These are phyloP conservation scores for Drosophila varians DNA, from an alignment of 1,140 invertebrate species.

Conservation along the genomic window DNA sequence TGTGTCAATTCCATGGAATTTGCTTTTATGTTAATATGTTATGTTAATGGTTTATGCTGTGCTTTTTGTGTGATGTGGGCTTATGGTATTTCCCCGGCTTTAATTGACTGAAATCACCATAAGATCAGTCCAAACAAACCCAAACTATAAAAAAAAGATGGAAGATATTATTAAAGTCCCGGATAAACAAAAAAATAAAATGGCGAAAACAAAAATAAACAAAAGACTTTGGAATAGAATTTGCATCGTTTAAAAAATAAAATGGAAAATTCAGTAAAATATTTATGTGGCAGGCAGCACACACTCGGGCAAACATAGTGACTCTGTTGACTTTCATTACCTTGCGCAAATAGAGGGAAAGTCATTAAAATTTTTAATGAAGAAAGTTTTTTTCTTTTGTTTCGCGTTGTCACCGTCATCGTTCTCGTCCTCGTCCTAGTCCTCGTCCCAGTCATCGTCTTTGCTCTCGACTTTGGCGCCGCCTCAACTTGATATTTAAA, in stretches of 20 bases:
- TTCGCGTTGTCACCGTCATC: slow-evolving; percentile 47
- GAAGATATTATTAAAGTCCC: slow-evolving; percentile 11
- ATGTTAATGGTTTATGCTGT: too few relatives aligned
- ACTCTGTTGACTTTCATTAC: slow-evolving; percentile 77
- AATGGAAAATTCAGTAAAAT: slow-evolving; percentile 10
- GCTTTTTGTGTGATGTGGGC: slow-evolving; percentile 15
- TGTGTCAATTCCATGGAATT: slow-evolving; percentile 34
- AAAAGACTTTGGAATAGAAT: slow-evolving; percentile 41
- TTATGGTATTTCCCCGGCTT: slow-evolving; percentile 13
- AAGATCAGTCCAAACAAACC: slow-evolving; percentile 24
- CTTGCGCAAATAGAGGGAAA: slow-evolving; percentile 76
- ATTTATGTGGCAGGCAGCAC: slow-evolving; percentile 36
- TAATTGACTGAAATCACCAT: slow-evolving; percentile 11
- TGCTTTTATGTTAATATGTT: slow-evolving; percentile 7
- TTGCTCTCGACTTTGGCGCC: slow-evolving; percentile 29
- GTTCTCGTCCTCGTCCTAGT: slow-evolving; percentile 4
- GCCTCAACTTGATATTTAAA: slow-evolving; percentile 76
- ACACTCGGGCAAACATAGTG: slow-evolving; percentile 61
- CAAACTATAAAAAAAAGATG: neutral
- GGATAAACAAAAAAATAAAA: slow-evolving; percentile 9
- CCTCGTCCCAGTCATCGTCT: slow-evolving; percentile 14
- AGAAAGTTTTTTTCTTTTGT: slow-evolving; percentile 79
- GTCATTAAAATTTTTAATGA: slow-evolving; percentile 80
- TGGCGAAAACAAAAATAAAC: slow-evolving; percentile 6
- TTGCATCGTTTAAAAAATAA: slow-evolving; percentile 44